A percentile compares a stretch with the other conserved stretches of the same genome.
Evolutionary conservation across 2,888 invertebrate genomes (phyloP).

Genomic region (Rosalia funebris): DNA sequence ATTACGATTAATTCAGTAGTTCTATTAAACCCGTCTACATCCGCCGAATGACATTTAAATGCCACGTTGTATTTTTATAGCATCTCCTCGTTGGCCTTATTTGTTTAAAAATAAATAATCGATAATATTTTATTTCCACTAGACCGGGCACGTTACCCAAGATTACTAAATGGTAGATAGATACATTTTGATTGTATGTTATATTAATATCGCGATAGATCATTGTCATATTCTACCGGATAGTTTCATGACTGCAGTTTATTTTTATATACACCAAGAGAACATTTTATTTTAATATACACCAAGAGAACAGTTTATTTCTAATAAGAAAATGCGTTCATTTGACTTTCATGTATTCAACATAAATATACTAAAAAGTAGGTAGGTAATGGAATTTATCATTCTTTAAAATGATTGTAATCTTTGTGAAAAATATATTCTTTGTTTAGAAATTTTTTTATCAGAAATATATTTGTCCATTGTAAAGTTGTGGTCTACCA

Average conservation of each 20-base stretch:
- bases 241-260: not conserved
- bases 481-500: too few relatives aligned
- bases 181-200: not conserved
- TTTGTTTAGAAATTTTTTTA: too few relatives aligned
- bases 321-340: too few relatives aligned
- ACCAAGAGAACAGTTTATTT: too few relatives aligned
- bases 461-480: too few relatives aligned
- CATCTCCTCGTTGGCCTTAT: not conserved
- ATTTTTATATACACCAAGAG: too few relatives aligned
- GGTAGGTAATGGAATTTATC: too few relatives aligned
- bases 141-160: not conserved
- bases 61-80: not conserved
- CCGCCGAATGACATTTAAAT: slow-evolving; percentile 7
- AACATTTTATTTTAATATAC: too few relatives aligned
- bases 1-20: not conserved
- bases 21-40: slow-evolving; percentile 2
- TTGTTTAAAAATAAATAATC: slow-evolving; percentile 4
- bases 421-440: too few relatives aligned
- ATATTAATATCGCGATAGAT: not conserved
- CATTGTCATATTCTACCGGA: not conserved
- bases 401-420: too few relatives aligned
- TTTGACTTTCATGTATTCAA: too few relatives aligned
- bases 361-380: too few relatives aligned
- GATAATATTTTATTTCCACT: not conserved
- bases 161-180: not conserved